Base-by-base conservation (phyloP, 2,797 vertebrate species). In the Micromesistius poutassou region DNA sequence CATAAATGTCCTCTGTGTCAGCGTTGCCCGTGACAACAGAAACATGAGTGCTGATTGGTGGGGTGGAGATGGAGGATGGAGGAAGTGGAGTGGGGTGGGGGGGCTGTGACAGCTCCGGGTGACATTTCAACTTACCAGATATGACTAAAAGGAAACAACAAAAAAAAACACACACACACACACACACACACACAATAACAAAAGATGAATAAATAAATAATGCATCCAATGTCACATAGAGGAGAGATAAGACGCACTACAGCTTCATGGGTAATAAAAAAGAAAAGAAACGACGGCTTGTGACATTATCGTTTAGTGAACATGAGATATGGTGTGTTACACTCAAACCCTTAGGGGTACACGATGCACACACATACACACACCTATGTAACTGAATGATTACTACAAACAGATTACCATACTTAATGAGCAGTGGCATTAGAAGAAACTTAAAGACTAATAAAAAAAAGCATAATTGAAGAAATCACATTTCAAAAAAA, bases 41-140 rank as follows among this genome's bases (percentile, higher is more conserved):
- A 94, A 95, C 95, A 95, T 95, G 95, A 93, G 90, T 93, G 94
- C 92, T 96, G 96, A 96, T 89, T 97, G 96, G 96, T 94, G 42
- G 62, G 62, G 62, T 68, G 66, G 66, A 70, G 66, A 70, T 55
- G 50, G 50, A 55, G 50, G 50, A 55, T 19, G 50, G 50, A 55
- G 50, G 50, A 55, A 4, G 50, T 55, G 50, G 50, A 85, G 92
- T 86, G 88, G 91, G 93, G 94, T 94, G 50, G 93, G 94, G 95
- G 95, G 96, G 95, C 93, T 94, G 93, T 95, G 95, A 96, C 96
- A 96, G 95, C 98, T 97, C 96, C 92, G 94, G 96, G 96, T 96
- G 97, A 98, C 95, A 97, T 96, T 96, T 97, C 96, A 97, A 99
- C 98, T 99, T 99, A 99, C 98, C 98, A 98, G 97, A 98, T 92